Evolutionary conservation across 2,797 vertebrate genomes (phyloP).

Genomic region (Phoeniculus purpureus): DNA sequence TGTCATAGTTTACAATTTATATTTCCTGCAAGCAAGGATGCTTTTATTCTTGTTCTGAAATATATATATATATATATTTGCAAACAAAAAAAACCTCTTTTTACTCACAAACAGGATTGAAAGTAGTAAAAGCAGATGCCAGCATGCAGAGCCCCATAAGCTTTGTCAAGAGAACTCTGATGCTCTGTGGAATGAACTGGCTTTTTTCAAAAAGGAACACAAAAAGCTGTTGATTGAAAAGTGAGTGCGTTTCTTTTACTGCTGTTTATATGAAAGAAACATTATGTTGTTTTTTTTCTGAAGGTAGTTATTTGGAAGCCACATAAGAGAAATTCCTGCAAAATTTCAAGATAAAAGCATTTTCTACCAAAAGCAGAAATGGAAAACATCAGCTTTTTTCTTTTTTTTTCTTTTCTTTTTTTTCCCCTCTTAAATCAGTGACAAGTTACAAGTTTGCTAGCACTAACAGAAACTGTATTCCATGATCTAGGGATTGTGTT

Average conservation of each 20-base stretch:
- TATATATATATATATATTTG: neutral
- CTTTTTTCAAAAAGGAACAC: conserved; percentile 86
- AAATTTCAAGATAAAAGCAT: conserved; percentile 61
- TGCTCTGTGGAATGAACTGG: conserved; percentile 88
- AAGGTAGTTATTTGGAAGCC: conserved; percentile 23
- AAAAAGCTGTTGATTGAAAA: conserved; percentile 87
- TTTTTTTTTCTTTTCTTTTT: neutral
- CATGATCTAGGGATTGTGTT: conserved; percentile 85
- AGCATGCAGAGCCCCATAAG: conserved; percentile 75
- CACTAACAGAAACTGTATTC: conserved; percentile 79
- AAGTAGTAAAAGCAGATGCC: conserved; percentile 58
- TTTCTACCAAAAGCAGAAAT: conserved; percentile 51
- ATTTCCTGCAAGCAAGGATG: neutral
- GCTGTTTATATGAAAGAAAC: conserved; percentile 18
- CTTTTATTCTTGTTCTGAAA: conserved; percentile 15
- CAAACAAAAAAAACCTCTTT: neutral
- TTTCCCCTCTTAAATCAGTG: conserved; percentile 58
- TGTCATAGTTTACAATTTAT: neutral
- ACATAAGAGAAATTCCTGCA: conserved; percentile 42
- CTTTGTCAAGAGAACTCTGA: conserved; percentile 87
- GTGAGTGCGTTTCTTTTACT: conserved; percentile 79
- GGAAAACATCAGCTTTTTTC: conserved; percentile 37
- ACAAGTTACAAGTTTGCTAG: conserved; percentile 81
- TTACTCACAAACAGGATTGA: conserved; percentile 69
- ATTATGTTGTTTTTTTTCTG: neutral